These are phyloP conservation scores for Micrastur ruficollis DNA, from an alignment of 2,797 vertebrate genomes.

Conservation along the genomic window DNA sequence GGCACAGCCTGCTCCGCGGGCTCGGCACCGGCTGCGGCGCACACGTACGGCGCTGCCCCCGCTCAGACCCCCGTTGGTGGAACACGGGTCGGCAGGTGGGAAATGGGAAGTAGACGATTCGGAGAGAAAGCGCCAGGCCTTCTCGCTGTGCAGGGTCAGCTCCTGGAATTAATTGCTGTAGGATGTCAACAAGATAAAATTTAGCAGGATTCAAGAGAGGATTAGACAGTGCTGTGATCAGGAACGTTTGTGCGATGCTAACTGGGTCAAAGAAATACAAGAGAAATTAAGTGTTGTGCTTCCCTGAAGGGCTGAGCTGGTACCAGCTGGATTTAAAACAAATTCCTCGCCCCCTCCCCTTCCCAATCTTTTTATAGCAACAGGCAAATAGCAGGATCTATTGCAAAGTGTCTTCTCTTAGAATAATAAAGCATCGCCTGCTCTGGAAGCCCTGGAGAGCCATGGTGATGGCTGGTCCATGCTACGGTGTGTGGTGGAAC, in stretches of 20 bases:
- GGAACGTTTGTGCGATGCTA: constrained; percentile 26
- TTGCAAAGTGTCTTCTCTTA: background rate
- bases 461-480: background rate
- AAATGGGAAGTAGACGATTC: background rate
- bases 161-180: constrained; percentile 8
- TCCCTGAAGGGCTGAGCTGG: constrained; percentile 37
- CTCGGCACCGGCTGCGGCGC: no score
- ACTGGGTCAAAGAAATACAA: constrained; percentile 56
- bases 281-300: background rate
- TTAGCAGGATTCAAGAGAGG: constrained; percentile 2
- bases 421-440: background rate
- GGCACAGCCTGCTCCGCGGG: background rate
- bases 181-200: constrained; percentile 39
- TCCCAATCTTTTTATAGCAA: constrained; percentile 1
- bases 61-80: background rate
- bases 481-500: fast-evolving
- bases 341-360: background rate
- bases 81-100: background rate
- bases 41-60: fast-evolving
- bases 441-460: background rate
- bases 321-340: constrained; percentile 24
- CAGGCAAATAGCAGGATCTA: background rate
- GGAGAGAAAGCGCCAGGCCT: background rate
- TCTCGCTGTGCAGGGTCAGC: background rate
- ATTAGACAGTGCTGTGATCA: constrained; percentile 47